Conservation (phyloP, 2,888 invertebrate genomes). For the Pilophorus perplexus region DNA sequence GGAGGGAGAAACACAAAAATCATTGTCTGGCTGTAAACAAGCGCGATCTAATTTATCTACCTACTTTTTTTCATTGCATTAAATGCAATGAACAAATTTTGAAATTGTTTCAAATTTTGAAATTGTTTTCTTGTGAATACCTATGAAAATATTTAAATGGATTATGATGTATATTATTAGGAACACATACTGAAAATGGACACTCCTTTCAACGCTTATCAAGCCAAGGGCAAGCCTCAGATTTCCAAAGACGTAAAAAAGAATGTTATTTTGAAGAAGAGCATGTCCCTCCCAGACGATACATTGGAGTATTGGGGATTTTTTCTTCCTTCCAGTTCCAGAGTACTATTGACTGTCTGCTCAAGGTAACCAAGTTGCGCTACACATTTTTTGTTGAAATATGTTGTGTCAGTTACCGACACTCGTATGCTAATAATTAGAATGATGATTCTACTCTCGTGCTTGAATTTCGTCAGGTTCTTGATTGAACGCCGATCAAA, state of each 20-base stretch:
- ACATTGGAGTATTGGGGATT: conserved; percentile 88
- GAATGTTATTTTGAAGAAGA: conserved; percentile 74
- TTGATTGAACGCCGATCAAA: too few relatives aligned
- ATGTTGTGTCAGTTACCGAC: too few relatives aligned
- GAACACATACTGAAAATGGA: conserved; percentile 76
- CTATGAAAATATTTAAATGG: not conserved
- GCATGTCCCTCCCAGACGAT: conserved; percentile 78
- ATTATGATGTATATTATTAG: conserved; percentile 55
- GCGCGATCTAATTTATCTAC: too few relatives aligned
- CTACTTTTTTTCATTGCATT: too few relatives aligned
- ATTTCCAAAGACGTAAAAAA: conserved; percentile 64
- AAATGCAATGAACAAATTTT: not conserved
- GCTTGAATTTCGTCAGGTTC: too few relatives aligned
- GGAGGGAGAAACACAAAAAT: too few relatives aligned
- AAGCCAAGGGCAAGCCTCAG: conserved; percentile 68
- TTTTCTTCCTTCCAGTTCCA: conserved; percentile 74
- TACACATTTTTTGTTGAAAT: not conserved
- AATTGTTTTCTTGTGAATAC: not conserved
- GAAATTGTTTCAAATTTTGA: not conserved
- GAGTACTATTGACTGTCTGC: conserved; percentile 73
- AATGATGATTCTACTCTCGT: too few relatives aligned
- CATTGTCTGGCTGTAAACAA: too few relatives aligned
- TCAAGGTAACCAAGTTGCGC: conserved; percentile 60
- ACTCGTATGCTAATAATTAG: too few relatives aligned
- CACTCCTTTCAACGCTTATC: conserved; percentile 66